Percentiles rank a stretch among this genome's conserved stretches.
Evolutionary conservation across 2,888 invertebrate species (phyloP).

Genomic region (Homarus gammarus): DNA sequence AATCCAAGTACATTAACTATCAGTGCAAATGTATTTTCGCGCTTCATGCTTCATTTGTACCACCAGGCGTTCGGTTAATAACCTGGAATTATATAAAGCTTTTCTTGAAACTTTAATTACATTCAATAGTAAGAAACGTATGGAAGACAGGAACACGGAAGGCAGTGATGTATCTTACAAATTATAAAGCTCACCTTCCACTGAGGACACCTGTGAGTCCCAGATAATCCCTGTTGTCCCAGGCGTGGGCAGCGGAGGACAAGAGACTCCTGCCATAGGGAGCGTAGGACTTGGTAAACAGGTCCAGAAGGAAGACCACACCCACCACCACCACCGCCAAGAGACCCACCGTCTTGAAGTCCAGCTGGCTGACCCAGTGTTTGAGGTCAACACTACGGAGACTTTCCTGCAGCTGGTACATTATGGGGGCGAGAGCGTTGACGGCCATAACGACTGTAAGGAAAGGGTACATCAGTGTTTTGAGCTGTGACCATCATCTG

Average conservation of each 20-base stretch:
- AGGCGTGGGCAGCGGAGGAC: conserved; percentile 46
- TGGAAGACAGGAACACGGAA: no score
- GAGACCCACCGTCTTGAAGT: conserved; percentile 46
- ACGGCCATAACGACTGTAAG: not conserved
- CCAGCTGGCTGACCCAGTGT: conserved; percentile 8
- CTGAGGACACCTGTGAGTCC: not conserved
- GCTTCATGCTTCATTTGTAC: no score
- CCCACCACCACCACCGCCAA: conserved; percentile 41
- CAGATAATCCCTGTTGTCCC: conserved; percentile 33
- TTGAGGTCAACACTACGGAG: conserved; percentile 22
- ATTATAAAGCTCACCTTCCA: conserved; percentile 12
- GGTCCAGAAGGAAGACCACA: conserved; percentile 9
- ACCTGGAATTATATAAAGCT: no score
- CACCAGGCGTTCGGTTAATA: no score
- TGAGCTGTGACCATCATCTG: no score
- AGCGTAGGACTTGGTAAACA: conserved; percentile 28
- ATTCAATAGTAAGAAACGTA: no score
- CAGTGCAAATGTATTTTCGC: no score
- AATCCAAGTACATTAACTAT: no score
- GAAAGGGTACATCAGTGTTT: no score
- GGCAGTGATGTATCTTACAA: not conserved
- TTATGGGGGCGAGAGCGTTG: conserved; percentile 40
- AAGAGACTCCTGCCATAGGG: conserved; percentile 39
- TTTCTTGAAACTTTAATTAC: no score
- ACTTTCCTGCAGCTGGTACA: conserved; percentile 18